Conservation (phyloP, 2,888 invertebrate genomes). For the Rotaria macrura region DNA sequence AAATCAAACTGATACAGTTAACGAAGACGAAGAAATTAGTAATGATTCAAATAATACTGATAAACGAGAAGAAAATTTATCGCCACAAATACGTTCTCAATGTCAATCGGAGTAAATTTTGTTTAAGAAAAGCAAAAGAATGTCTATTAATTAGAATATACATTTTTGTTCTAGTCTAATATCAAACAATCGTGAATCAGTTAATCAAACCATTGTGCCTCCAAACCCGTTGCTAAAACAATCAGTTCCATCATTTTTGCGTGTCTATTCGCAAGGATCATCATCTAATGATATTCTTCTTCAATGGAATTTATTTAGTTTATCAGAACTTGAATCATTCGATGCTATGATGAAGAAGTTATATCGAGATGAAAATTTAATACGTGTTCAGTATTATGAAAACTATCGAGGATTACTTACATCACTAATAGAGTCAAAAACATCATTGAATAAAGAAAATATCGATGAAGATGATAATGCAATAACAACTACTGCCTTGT, state of each 20-base stretch:
- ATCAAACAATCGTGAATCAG: not conserved
- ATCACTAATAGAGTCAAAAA: not conserved
- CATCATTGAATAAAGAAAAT: not conserved
- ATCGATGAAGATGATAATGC: not conserved
- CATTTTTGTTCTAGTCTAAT: not conserved
- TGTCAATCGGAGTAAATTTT: slow-evolving; percentile 9
- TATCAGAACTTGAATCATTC: slow-evolving; percentile 84
- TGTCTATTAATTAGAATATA: not conserved
- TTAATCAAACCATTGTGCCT: not conserved
- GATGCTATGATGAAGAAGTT: slow-evolving; percentile 87
- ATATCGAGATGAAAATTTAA: slow-evolving; percentile 85
- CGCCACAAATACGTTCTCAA: not conserved
- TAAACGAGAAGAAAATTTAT: not conserved
- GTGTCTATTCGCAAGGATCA: not conserved
- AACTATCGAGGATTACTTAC: slow-evolving; percentile 58
- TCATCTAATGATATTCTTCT: slow-evolving; percentile 36
- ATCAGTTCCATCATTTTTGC: not conserved
- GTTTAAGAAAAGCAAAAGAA: not conserved
- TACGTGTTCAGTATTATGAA: slow-evolving; percentile 90
- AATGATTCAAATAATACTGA: not conserved
- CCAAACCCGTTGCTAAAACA: not conserved
- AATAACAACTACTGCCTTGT: not conserved
- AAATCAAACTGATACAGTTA: not conserved
- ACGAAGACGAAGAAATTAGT: not conserved
- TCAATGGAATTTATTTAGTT: slow-evolving; percentile 81